A percentile compares a stretch with the other conserved stretches of the same genome.
These are phyloP conservation scores for Nycticebus coucang DNA, from an alignment of 2,113 vertebrate genomes.

Conservation along the genomic window DNA sequence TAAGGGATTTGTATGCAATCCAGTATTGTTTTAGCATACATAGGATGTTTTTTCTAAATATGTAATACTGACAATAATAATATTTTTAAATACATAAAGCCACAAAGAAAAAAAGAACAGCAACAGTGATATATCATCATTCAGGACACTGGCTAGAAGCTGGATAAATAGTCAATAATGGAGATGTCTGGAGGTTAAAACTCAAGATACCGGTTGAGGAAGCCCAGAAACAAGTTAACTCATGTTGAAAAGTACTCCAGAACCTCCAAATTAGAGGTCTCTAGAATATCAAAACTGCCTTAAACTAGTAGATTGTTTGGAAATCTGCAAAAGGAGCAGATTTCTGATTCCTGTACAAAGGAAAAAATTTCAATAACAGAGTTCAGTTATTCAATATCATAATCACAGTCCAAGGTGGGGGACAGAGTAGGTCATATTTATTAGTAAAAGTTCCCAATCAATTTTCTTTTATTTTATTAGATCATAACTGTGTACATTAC, in stretches of 20 bases:
- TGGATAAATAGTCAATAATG: not conserved
- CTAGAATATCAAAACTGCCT: rapidly evolving
- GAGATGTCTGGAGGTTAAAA: not conserved
- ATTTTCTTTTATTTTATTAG: no score
- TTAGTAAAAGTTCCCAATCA: not conserved
- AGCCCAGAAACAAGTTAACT: not conserved
- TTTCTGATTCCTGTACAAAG: not conserved
- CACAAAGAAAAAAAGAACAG: not conserved
- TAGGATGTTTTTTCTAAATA: not conserved
- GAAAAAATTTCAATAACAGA: not conserved
- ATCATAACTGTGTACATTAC: no score
- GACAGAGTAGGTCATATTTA: not conserved
- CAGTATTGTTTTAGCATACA: not conserved
- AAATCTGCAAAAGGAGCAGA: not conserved
- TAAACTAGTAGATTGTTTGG: not conserved
- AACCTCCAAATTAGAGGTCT: not conserved
- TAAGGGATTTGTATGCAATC: not conserved
- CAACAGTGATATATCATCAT: not conserved
- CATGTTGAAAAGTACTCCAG: not conserved
- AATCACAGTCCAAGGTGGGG: not conserved
- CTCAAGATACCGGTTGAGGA: not conserved
- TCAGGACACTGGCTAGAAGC: not conserved
- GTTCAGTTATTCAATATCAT: not conserved
- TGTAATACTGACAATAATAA: not conserved
- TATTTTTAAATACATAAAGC: not conserved